Base-by-base conservation (phyloP, 2,113 vertebrate genomes). In the Bos taurus region DNA sequence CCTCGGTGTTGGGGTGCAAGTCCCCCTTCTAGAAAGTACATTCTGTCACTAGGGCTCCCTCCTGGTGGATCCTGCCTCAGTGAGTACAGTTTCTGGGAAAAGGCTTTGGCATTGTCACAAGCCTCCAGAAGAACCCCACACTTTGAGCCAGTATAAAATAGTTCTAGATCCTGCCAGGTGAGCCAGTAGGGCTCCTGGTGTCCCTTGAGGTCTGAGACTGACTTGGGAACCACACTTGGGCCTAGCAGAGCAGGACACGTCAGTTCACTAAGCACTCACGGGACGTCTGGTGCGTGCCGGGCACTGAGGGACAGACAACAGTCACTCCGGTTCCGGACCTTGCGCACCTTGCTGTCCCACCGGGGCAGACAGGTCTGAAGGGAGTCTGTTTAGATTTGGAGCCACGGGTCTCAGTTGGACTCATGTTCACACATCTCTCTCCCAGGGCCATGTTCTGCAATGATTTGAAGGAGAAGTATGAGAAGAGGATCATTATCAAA, bases 381-480 rank as follows among this genome's bases (percentile, higher is more conserved):
- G 1, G 13, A 50, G 2, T 78, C 54, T 56, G n/a, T 64, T 56
- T 28, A 82, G 67, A 59, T 52, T 57, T 92, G 52, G 56, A 81
- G 52, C 36, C 30, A 52, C 40, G 33, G 25, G 33, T 96, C 26
- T 67, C 5, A 11, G n/a, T 4, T 36, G 30, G 48, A 80, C 43
- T 97, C 93, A 93, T 28, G 54, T 62, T 81, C 46, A 17, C n/a
- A 40, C 0, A 0, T 97, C 59, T 99, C 93, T 99, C 96, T 98
- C 98, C 59, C 96, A 99, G 99, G 98, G 99, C 99, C 62, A 99
- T 99, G 99, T 99, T 99, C 98, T 99, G 99, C 98, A 99, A 99
- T 33, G 99, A 99, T 92, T 99, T 99, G 88, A 99, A 99, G 98
- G 99, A 99, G 98, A 99, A 99, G 97, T 99, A 99, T 5, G 99